Evolutionary conservation across 2,888 invertebrate species (phyloP), one percentile per base, ranked within the genome.

Genomic region (Drosophila atripex): DNA sequence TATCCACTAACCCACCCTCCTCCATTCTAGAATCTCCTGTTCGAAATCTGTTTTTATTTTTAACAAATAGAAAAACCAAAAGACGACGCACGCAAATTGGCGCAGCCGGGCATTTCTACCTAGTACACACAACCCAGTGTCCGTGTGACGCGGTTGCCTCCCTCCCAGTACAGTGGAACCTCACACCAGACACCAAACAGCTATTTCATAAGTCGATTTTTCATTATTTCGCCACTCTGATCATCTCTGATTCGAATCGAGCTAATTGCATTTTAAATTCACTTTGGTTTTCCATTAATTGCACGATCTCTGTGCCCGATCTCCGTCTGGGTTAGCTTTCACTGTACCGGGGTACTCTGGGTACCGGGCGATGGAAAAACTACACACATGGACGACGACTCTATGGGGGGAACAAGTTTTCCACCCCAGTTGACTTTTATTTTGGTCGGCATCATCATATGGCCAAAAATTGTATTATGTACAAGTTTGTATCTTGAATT

Each of bases 41-140:
- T 73, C 80, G 73, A 84, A 84, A 87, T 78, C 71, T 70, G 72
- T 74, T 54, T 58, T 85, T 82, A 87, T 85, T 87, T 85, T 85
- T 85, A 78, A 85, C 72, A 78, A 69, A 76, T 49, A 72, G 51
- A 73, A 63, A 60, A 84, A 76, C 74, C 73, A 76, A 46, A 63
- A 61, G 69, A 78, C 85, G 84, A 84, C 80, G 73, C 75, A 79
- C 86, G 71, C 65, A 84, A 80, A 80, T 82, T 84, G 77, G 78
- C 85, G 87, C 78, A 80, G 71, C 72, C 60, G 58, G 78, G 57
- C 70, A 59, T 68, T 18, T 73, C 68, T 77, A 82, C 64, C 66
- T 55, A 77, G 60, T 77, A 70, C 68, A 73, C 61, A 65, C 55
- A 51, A 57, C 54, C 14, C 39, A n/a, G 18, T 41, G 8, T 16